Evolutionary conservation across 2,797 vertebrate genomes (phyloP).

Genomic region (Eulemur rubriventer): DNA sequence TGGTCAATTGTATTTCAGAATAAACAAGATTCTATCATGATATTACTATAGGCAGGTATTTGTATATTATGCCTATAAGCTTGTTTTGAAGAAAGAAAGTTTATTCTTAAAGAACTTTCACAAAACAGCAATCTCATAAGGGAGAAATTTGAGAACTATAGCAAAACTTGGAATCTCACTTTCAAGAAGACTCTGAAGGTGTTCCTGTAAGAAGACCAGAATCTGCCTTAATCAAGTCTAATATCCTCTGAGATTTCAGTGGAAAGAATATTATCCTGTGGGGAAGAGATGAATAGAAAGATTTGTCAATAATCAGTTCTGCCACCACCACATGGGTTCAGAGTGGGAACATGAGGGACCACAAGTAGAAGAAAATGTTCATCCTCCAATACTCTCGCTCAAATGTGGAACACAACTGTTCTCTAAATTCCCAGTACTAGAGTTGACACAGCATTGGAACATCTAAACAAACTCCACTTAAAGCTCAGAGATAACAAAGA

Average conservation of each 20-base stretch:
- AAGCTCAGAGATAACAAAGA: conserved; percentile 47
- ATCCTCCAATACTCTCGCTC: not conserved
- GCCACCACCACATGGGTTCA: not conserved
- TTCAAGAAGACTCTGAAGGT: not conserved
- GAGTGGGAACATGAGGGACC: not conserved
- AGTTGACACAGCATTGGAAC: not conserved
- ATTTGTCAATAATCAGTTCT: conserved; percentile 15
- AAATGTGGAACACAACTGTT: not conserved
- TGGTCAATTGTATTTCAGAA: conserved; percentile 14
- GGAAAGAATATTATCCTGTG: not conserved
- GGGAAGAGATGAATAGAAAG: not conserved
- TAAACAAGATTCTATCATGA: not conserved
- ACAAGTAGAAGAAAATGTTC: conserved; percentile 28
- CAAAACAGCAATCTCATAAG: not conserved
- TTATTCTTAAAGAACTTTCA: conserved; percentile 31
- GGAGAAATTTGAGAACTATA: not conserved
- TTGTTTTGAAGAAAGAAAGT: not conserved
- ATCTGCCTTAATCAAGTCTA: not conserved
- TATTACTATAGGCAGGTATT: not conserved
- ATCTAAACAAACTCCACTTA: conserved; percentile 36
- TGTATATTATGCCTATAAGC: not conserved
- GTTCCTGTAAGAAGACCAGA: not conserved
- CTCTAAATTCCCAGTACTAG: conserved; percentile 39
- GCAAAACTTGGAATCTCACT: not conserved
- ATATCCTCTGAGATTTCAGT: not conserved